Percentiles rank a stretch among this genome's conserved stretches.
phyloP scores from a whole-genome alignment of 2,888 invertebrate species.

The Matsumyia berberina region DNA sequence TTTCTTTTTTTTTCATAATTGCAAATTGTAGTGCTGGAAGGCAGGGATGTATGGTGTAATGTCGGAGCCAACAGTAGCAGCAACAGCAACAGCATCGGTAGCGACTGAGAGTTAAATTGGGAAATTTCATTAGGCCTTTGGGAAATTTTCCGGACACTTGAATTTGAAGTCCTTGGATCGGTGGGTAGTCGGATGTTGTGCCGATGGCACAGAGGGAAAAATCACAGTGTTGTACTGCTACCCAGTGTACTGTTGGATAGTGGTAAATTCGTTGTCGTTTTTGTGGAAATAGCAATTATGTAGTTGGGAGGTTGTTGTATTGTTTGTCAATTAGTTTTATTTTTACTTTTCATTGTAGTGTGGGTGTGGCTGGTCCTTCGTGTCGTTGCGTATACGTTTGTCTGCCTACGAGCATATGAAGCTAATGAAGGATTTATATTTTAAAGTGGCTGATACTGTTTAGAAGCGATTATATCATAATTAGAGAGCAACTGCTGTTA shows the following conservation, averaged over 20 bases:
- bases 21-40: conserved; percentile 36
- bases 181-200: conserved; percentile 34
- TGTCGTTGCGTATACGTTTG: not conserved
- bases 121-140: conserved; percentile 82
- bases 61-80: not conserved
- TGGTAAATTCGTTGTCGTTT: conserved; percentile 8
- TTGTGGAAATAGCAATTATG: conserved; percentile 42
- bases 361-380: not conserved
- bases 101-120: conserved; percentile 48
- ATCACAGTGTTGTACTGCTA: conserved; percentile 14
- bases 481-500: conserved; percentile 14
- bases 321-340: conserved; percentile 62
- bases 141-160: conserved; percentile 83
- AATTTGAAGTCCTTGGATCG: conserved; percentile 77
- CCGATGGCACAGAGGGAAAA: conserved; percentile 39
- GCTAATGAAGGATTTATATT: conserved; percentile 35
- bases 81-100: conserved; percentile 10
- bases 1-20: conserved; percentile 56
- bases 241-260: conserved; percentile 3
- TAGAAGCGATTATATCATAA: conserved; percentile 5
- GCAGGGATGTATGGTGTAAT: not conserved
- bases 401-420: conserved; percentile 14
- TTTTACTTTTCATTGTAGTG: conserved; percentile 38
- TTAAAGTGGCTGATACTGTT: conserved; percentile 14
- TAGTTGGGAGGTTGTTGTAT: conserved; percentile 31